Base-by-base conservation (phyloP, 2,113 vertebrate species). In the Athene noctua region DNA sequence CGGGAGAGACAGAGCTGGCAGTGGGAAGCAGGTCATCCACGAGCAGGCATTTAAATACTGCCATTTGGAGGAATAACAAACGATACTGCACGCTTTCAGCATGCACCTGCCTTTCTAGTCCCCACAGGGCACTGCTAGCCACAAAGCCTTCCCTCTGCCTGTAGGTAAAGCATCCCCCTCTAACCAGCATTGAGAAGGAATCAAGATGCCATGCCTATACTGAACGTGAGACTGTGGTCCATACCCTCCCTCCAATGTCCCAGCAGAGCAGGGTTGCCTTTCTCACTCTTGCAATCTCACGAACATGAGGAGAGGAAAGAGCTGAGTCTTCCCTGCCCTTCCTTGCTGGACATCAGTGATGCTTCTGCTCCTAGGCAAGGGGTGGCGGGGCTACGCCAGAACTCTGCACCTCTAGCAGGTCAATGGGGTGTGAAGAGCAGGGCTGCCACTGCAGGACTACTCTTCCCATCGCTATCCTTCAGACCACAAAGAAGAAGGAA, bases 1-100 rank as follows among this genome's bases (percentile, higher is more conserved):
- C 0, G 0, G 40, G 46, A 81, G 62, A 86, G 52, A 74, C 0
- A 0, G 42, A 92, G 61, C 55, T 13, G 3, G 65, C 75, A 67
- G 72, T 1, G 30, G 44, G 80, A 93, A 88, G 72, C 55, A 80
- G 55, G 47, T 79, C 68, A 75, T 57, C 25, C 38, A 86, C 1
- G 1, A 86, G 38, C 34, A 88, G 40, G 44, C 23, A 84, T 90
- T 92, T 79, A 92, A 91, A 94, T 49, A 36, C 11, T 22, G 3
- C 11, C 2, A 0, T 52, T 65, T 0, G 0, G 21, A 44, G 20
- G 40, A 83, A 94, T 22, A 14, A 25, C 63, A 78, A 88, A 63
- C 0, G 6, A 52, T 34, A 62, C 47, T 2, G 0, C 38, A 72
- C 0, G 1, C 52, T 67, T 80, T 51, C n/a, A 84, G 51, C 63